These are phyloP conservation scores for Tholera decimalis DNA, from an alignment of 2,888 invertebrate species.

Conservation along the genomic window DNA sequence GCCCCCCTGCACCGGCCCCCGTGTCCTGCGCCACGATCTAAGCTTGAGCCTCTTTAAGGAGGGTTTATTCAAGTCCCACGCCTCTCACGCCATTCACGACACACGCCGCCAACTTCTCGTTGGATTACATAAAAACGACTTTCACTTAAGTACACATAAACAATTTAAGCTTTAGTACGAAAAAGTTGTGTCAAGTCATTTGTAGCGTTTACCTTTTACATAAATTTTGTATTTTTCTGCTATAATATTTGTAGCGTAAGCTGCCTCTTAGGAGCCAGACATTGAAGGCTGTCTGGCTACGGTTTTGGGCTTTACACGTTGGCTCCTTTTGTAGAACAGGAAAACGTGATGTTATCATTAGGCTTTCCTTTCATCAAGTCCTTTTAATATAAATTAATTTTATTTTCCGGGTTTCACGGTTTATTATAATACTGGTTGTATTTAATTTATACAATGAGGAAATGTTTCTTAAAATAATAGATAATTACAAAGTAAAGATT, in stretches of 20 bases:
- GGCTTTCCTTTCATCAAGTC: not conserved
- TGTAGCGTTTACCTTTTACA: conserved; percentile 51
- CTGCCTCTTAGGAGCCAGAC: not conserved
- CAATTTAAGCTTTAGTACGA: conserved; percentile 53
- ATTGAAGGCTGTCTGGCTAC: not conserved
- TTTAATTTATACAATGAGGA: not conserved
- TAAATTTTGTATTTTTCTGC: conserved; percentile 31
- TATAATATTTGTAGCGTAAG: conserved; percentile 36
- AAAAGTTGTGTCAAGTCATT: conserved; percentile 57
- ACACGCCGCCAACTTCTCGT: conserved; percentile 44
- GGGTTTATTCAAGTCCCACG: conserved; percentile 57
- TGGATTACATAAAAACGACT: conserved; percentile 62
- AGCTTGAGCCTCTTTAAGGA: conserved; percentile 60
- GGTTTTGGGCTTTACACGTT: not conserved
- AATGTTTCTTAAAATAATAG: not conserved
- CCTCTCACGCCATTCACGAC: conserved; percentile 39
- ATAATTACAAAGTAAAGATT: not conserved
- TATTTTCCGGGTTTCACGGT: not conserved
- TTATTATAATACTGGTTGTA: not conserved
- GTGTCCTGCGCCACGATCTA: conserved; percentile 50
- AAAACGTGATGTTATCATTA: conserved; percentile 1
- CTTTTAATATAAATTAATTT: not conserved
- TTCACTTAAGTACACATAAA: conserved; percentile 56
- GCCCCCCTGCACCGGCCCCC: conserved; percentile 2
- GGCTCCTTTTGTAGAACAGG: not conserved